Percentiles rank a stretch among this genome's conserved stretches.
These are phyloP conservation scores for Lethrus apterus DNA, from an alignment of 1,140 invertebrate genomes.

Conservation along the genomic window DNA sequence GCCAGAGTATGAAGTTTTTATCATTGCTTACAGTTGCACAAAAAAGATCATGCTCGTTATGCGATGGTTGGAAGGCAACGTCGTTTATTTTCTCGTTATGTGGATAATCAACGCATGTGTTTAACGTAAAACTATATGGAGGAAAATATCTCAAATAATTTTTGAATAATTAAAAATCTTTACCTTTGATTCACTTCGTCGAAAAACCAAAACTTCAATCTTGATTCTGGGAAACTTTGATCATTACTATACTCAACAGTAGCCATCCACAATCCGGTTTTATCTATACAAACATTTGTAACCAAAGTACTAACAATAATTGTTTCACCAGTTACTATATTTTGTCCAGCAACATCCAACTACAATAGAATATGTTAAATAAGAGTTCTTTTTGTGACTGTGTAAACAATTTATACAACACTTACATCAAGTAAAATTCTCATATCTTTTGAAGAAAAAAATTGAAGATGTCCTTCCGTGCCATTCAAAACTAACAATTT, in stretches of 20 bases:
- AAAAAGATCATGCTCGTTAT: constrained; percentile 42
- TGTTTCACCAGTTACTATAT: constrained; percentile 59
- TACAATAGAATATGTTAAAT: constrained; percentile 37
- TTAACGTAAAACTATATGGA: constrained; percentile 55
- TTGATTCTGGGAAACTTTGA: constrained; percentile 53
- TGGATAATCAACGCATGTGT: constrained; percentile 65
- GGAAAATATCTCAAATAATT: constrained; percentile 1
- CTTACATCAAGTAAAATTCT: constrained; percentile 68
- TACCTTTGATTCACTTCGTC: constrained; percentile 56
- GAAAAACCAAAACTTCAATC: constrained; percentile 76
- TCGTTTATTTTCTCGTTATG: constrained; percentile 56
- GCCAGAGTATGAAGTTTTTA: constrained; percentile 68
- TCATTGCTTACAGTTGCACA: constrained; percentile 62
- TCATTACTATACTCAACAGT: constrained; percentile 63
- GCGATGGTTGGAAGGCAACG: constrained; percentile 55
- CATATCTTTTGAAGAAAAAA: constrained; percentile 61
- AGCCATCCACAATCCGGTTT: constrained; percentile 66
- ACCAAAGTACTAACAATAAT: constrained; percentile 63
- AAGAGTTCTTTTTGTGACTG: too few relatives aligned
- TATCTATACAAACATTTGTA: constrained; percentile 56
- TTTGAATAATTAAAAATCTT: constrained; percentile 20
- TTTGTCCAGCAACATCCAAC: constrained; percentile 69
- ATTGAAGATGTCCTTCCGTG: constrained; percentile 70
- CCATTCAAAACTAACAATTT: constrained; percentile 68
- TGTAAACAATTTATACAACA: too few relatives aligned